Conservation (phyloP, 1,140 invertebrate species). For the Sitobion miscanthi region DNA sequence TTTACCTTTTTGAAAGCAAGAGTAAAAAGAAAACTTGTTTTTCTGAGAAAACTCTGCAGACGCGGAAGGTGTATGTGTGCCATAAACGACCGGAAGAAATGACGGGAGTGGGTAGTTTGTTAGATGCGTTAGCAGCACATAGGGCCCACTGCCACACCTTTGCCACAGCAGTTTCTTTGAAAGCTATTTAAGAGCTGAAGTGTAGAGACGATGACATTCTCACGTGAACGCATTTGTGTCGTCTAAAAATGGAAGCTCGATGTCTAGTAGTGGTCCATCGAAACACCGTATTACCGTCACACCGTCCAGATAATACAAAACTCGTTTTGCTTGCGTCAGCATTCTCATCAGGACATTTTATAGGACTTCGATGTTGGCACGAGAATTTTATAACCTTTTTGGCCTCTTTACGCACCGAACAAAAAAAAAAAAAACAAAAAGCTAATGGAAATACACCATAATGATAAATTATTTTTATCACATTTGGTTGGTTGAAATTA, state of each 20-base stretch:
- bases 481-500: not conserved
- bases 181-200: constrained; percentile 34
- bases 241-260: constrained; percentile 9
- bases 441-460: not conserved
- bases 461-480: not conserved
- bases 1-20: not conserved
- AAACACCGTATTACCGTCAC: too few relatives aligned
- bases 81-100: not conserved
- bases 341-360: not conserved
- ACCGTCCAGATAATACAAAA: constrained; percentile 3
- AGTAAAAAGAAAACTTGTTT: constrained; percentile 29
- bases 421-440: not conserved
- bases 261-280: not conserved
- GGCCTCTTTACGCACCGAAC: not conserved
- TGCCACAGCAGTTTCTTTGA: not conserved
- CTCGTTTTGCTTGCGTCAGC: not conserved
- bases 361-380: constrained; percentile 11
- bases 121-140: not conserved
- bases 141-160: not conserved
- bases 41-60: not conserved
- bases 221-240: not conserved
- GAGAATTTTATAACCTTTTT: constrained; percentile 5
- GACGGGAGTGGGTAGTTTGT: not conserved
- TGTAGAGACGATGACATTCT: not conserved
- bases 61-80: not conserved